These are phyloP conservation scores for Beris morrisii DNA, from an alignment of 2,888 invertebrate species.

Conservation along the genomic window DNA sequence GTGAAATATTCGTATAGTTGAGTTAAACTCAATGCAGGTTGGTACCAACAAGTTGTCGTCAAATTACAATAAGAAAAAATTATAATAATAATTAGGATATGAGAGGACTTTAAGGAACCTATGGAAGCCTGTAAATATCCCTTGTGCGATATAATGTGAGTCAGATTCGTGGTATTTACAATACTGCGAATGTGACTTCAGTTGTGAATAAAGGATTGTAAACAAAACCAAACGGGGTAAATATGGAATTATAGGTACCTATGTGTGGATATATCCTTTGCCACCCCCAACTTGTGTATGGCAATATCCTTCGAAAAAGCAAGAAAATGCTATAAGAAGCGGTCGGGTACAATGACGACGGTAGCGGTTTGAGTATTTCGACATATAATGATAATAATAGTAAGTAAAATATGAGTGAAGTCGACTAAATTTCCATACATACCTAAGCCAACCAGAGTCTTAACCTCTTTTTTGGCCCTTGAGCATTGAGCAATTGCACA, in stretches of 20 bases:
- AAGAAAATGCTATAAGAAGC: not conserved
- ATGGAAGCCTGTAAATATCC: constrained; percentile 25
- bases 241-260: no score
- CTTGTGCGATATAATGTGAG: no score
- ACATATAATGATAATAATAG: constrained; percentile 24
- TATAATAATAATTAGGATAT: no score
- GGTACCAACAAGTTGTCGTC: no score
- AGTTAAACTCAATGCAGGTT: no score
- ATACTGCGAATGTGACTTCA: no score
- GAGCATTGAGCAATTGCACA: constrained; percentile 25
- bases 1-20: no score
- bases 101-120: constrained; percentile 21
- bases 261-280: no score
- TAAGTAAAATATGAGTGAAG: constrained; percentile 23
- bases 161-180: no score
- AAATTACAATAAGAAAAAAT: no score
- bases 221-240: no score
- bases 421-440: constrained; percentile 26
- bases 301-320: constrained; percentile 21
- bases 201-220: no score
- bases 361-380: constrained; percentile 19
- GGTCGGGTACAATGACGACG: not conserved
- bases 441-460: constrained; percentile 13
- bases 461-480: constrained; percentile 23
- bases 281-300: constrained; percentile 12